Evolutionary conservation across 2,113 vertebrate genomes (phyloP), one percentile per base, ranked within the genome.

Genomic region (Indicator indicator): DNA sequence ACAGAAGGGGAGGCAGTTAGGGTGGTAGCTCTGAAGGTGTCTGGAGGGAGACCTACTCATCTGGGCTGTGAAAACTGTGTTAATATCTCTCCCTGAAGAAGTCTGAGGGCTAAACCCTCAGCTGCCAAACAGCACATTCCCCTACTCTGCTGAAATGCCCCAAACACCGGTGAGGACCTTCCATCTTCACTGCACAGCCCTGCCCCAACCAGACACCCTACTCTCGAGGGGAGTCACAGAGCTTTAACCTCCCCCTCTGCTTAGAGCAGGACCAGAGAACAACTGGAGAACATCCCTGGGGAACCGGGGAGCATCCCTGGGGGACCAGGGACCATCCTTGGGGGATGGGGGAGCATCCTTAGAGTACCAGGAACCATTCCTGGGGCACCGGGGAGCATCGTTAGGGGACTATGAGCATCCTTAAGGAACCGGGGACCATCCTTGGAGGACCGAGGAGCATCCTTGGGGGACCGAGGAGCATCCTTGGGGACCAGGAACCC

Each of bases 241-340:
- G 19, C 28, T 86, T 36, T 69, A 13, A 30, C 40, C 60, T 11
- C 0, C 40, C 9, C n/a, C 30, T 58, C 19, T 0, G 0, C 21
- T 48, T 18, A 4, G 12, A 24, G 58, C 72, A 12, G 28, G 58
- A 32, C 42, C 20, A 30, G 54, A 40, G 28, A 56, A 16, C 16
- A 17, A 30, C 28, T 30, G 55, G 28, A 32, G 63, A 65, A 28
- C 30, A 9, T 30, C 38, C 65, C 21, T 16, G 44, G 30, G 30
- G 16, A 32, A 46, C 21, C 15, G 20, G 16, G 12, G 9, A 48
- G 65, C 42, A 27, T 19, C 40, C 21, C 9, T 21, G 21, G 32
- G 23, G 44, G 32, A 32, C 20, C 20, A 19, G 12, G 9, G 20
- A 69, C 20, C 44, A 64, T 40, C 38, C 36, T 26, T 7, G 63